phyloP scores from a whole-genome alignment of 2,797 vertebrate genomes.

The Peromyscus eremicus region DNA sequence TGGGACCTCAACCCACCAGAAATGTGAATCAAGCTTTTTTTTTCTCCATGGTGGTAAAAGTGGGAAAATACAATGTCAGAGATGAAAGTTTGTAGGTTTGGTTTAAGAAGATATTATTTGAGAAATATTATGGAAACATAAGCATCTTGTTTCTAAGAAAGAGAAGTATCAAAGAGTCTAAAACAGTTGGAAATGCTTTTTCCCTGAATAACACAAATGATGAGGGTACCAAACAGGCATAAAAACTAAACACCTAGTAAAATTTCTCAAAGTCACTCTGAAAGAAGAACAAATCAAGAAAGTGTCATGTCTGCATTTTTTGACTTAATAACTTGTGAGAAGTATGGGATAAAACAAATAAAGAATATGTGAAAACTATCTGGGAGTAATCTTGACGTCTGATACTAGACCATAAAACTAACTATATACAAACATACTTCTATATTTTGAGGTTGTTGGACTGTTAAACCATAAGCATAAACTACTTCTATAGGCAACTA shows the following conservation, averaged over 20 bases:
- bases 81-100: not conserved
- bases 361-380: not conserved
- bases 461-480: not conserved
- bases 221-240: not conserved
- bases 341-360: not conserved
- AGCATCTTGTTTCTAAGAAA: slow-evolving; percentile 26
- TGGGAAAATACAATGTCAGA: not conserved
- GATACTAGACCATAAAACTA: not conserved
- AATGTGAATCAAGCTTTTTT: not conserved
- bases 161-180: not conserved
- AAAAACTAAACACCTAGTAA: not conserved
- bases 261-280: not conserved
- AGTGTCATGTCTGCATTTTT: not conserved
- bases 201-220: not conserved
- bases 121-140: not conserved
- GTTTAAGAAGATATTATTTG: not conserved
- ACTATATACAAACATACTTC: not conserved
- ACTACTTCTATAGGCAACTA: not conserved
- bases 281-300: not conserved
- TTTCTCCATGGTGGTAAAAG: not conserved
- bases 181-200: slow-evolving; percentile 17
- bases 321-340: slow-evolving; percentile 5
- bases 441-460: not conserved
- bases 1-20: not conserved
- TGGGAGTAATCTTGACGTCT: not conserved